Evolutionary conservation across 2,888 invertebrate species (phyloP), one percentile per base, ranked within the genome.

Genomic region (Pollenia griseotomentosa): DNA sequence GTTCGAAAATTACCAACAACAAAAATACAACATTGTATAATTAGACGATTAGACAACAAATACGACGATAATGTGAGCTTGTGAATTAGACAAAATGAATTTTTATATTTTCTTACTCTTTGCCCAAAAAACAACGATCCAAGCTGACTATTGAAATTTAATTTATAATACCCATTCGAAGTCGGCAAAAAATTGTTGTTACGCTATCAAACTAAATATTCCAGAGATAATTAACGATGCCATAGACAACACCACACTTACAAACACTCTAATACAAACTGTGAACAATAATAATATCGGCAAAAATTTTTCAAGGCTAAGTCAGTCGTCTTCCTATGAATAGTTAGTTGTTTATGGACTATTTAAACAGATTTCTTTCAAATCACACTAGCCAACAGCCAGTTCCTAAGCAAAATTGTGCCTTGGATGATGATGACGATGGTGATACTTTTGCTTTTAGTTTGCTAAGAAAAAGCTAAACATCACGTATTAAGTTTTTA

Each of bases 401-500:
- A 10, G 23, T 16, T n/a, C 61, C 19, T 53, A 12, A 40, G 14
- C 44, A 42, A 19, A 61, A 51, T 57, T 40, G 57, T 63, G 33
- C 44, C 19, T 61, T n/a, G 12, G 19, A 42, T 68, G 40, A 48
- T 19, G 75, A 63, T 75, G 53, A 55, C 14, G 55, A 12, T 46
- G 46, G 59, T 70, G 75, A 63, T 68, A 51, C 11, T 53, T 63
- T 81, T 74, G 6, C 53, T 66, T 66, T 75, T 6, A 55, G 19
- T 71, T 61, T n/a, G 40, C 33, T 12, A 14, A 77, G 74, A 79
- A 73, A 59, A 80, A 80, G n/a, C 65, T 71, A 42, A 80, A 68
- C 74, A 77, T 84, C 87, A 87, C 87, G 87, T 87, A 87, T 81
- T 84, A 70, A 70, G 42, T 78, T 81, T 84, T 81, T 73, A 16